Conservation (phyloP, 2,113 vertebrate genomes). For the Ivindomyrus marchei region DNA sequence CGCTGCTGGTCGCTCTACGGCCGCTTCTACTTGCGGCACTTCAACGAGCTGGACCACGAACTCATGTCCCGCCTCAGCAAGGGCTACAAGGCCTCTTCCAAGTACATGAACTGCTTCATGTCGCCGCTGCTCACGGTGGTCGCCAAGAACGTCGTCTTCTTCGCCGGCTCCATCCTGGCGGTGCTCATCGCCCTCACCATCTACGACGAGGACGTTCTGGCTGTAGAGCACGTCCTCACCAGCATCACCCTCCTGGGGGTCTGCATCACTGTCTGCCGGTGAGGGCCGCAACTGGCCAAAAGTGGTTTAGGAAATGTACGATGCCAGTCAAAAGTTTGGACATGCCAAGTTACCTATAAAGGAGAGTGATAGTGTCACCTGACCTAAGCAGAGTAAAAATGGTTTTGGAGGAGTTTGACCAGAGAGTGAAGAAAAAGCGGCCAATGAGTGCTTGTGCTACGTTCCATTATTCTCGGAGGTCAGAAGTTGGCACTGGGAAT, state of each 20-base stretch:
- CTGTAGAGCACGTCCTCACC: slow-evolving; percentile 90
- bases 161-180: slow-evolving; percentile 90
- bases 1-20: slow-evolving; percentile 97
- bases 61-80: slow-evolving; percentile 91
- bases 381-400: background rate
- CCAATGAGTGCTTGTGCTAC: background rate
- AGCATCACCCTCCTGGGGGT: slow-evolving; percentile 91
- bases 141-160: slow-evolving; percentile 94
- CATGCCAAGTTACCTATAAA: background rate
- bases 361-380: background rate
- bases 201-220: slow-evolving; percentile 90
- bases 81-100: slow-evolving; percentile 93
- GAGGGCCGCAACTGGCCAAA: slow-evolving; percentile 20
- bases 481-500: too few species aligned
- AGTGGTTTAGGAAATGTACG: background rate
- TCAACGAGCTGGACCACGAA: slow-evolving; percentile 94
- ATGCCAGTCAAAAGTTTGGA: background rate
- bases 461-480: too few species aligned
- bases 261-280: slow-evolving; percentile 93
- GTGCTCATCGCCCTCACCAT: slow-evolving; percentile 95
- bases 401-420: background rate
- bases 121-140: slow-evolving; percentile 87
- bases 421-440: background rate
- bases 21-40: slow-evolving; percentile 92
- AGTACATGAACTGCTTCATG: slow-evolving; percentile 98